These are phyloP conservation scores for Dichetophora obliterata DNA, from an alignment of 2,888 invertebrate species.

Conservation along the genomic window DNA sequence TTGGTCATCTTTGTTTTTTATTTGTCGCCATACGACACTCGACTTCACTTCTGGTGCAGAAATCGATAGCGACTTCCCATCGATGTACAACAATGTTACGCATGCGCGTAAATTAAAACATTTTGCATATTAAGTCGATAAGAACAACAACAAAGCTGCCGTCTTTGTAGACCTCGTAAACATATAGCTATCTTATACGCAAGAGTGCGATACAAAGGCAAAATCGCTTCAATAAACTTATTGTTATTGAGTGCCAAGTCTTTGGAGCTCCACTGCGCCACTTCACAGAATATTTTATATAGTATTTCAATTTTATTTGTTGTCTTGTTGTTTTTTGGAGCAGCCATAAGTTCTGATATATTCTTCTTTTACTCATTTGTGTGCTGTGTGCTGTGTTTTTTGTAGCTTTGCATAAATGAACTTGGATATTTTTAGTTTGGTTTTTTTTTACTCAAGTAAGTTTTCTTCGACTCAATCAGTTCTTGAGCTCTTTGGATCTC, in stretches of 20 bases:
- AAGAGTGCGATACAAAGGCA: neutral
- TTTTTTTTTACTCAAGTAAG: too few relatives aligned
- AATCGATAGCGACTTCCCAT: too few relatives aligned
- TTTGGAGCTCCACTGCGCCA: neutral
- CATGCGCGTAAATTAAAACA: slow-evolving; percentile 33
- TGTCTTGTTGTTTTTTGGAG: neutral
- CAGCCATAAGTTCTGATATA: neutral
- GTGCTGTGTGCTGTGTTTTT: too few relatives aligned
- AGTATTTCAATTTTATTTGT: neutral
- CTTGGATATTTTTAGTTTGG: too few relatives aligned
- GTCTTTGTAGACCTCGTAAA: too few relatives aligned
- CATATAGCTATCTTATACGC: too few relatives aligned
- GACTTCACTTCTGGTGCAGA: too few relatives aligned
- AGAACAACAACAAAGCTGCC: neutral
- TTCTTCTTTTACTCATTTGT: too few relatives aligned
- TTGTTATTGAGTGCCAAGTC: neutral
- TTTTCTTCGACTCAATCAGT: neutral
- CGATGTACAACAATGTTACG: neutral
- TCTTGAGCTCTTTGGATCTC: neutral
- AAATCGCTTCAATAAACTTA: neutral
- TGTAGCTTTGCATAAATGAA: too few relatives aligned
- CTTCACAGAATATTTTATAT: slow-evolving; percentile 6
- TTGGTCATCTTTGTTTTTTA: too few relatives aligned
- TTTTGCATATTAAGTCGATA: slow-evolving; percentile 11
- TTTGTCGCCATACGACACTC: too few relatives aligned